A percentile compares a stretch with the other conserved stretches of the same genome.
Conservation (phyloP, 2,113 vertebrate genomes). For the Pardalotus punctatus region DNA sequence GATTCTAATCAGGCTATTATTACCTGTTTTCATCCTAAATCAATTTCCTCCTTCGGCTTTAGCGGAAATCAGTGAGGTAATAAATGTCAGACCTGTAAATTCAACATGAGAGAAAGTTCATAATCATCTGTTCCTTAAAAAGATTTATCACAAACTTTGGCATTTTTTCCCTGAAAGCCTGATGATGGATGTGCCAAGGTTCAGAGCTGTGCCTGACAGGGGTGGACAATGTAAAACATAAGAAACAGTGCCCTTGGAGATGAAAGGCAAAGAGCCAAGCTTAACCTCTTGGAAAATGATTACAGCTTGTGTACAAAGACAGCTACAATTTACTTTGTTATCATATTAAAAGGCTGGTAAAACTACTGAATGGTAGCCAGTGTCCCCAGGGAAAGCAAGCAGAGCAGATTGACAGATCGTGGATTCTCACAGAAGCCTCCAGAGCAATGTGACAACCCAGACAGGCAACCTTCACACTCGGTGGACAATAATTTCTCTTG, state of each 20-base stretch:
- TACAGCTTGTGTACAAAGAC: not conserved
- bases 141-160: not conserved
- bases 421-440: not conserved
- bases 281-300: conserved; percentile 8
- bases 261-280: not conserved
- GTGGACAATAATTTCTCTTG: not conserved
- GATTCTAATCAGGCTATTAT: conserved; percentile 12
- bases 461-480: not conserved
- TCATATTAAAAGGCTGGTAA: not conserved
- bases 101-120: conserved; percentile 4
- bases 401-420: not conserved
- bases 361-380: not conserved
- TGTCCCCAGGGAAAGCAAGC: not conserved
- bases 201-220: not conserved
- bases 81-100: conserved; percentile 28
- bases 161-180: not conserved
- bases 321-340: not conserved
- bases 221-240: not conserved
- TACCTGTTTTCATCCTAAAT: conserved; percentile 33
- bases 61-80: not conserved
- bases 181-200: not conserved
- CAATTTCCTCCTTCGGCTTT: not conserved
- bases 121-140: conserved; percentile 13
- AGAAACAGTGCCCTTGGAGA: not conserved
- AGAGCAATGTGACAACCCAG: not conserved